These are phyloP conservation scores for Leptestheria dahalacensis DNA, from an alignment of 1,140 invertebrate genomes.

Conservation along the genomic window DNA sequence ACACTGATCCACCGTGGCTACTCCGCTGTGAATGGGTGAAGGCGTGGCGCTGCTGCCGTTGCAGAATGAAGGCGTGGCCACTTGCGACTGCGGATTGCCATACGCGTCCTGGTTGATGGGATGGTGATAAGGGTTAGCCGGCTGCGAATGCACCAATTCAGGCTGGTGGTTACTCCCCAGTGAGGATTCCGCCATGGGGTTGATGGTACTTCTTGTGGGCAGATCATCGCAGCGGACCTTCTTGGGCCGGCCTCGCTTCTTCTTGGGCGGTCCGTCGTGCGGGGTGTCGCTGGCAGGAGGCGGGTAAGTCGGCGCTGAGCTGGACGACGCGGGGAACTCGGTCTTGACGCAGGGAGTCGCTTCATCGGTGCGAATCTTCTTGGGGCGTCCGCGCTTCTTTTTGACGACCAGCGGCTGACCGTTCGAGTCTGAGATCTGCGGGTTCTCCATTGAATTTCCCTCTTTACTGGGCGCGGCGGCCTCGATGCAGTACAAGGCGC, in stretches of 20 bases:
- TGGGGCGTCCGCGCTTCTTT: conserved; percentile 68
- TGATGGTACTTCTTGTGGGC: conserved; percentile 22
- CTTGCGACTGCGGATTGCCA: conserved; percentile 18
- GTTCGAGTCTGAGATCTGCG: neutral
- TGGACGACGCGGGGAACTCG: conserved; percentile 28
- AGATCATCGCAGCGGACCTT: conserved; percentile 60
- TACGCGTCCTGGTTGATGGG: conserved; percentile 15
- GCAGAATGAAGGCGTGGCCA: conserved; percentile 17
- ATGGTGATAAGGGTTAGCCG: neutral
- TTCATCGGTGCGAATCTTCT: conserved; percentile 62
- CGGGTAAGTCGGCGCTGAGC: conserved; percentile 37
- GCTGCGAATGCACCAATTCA: neutral
- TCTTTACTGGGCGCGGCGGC: conserved; percentile 17
- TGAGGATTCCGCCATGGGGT: neutral
- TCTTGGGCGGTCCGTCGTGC: conserved; percentile 38
- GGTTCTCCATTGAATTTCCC: conserved; percentile 11
- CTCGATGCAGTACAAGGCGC: conserved; percentile 20
- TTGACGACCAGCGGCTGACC: conserved; percentile 35
- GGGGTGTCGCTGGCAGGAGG: conserved; percentile 26
- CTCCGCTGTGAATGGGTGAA: conserved; percentile 7
- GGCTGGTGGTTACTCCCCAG: neutral
- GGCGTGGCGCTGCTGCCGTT: conserved; percentile 18
- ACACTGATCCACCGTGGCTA: neutral
- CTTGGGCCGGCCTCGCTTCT: conserved; percentile 67
- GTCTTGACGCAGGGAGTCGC: conserved; percentile 30